Conservation (phyloP, 2,888 invertebrate genomes). For the Scaptomyza parva region DNA sequence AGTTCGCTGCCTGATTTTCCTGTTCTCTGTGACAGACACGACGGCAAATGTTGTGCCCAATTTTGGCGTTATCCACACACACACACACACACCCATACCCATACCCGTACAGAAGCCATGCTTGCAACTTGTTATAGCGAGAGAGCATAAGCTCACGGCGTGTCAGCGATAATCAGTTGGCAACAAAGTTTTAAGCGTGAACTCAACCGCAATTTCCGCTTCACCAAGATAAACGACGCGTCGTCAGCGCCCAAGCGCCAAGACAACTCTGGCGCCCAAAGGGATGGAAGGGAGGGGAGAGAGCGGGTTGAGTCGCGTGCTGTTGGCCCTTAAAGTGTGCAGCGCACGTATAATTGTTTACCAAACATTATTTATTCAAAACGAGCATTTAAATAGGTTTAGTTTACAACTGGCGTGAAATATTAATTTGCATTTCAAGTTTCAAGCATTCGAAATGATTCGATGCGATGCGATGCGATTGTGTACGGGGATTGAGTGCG, state of each 20-base stretch:
- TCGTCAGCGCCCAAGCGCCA: slow-evolving; percentile 30
- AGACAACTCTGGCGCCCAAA: slow-evolving; percentile 22
- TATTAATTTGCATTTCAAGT: slow-evolving; percentile 53
- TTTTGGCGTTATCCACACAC: slow-evolving; percentile 27
- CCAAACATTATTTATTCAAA: slow-evolving; percentile 58
- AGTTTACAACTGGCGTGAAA: slow-evolving; percentile 24
- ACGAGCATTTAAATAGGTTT: slow-evolving; percentile 61
- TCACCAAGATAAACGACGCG: slow-evolving; percentile 63
- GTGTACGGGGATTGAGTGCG: too few relatives aligned
- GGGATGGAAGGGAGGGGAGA: too few relatives aligned
- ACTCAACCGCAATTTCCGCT: slow-evolving; percentile 67
- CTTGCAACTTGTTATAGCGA: slow-evolving; percentile 55
- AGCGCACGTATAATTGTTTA: slow-evolving; percentile 50
- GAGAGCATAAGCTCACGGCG: slow-evolving; percentile 33
- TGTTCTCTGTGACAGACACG: slow-evolving; percentile 55
- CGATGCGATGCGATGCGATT: too few relatives aligned
- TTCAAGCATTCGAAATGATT: slow-evolving; percentile 32
- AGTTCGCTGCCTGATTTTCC: slow-evolving; percentile 59
- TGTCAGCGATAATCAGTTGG: slow-evolving; percentile 68
- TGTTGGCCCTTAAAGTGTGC: slow-evolving; percentile 2
- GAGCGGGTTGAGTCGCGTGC: slow-evolving; percentile 25
- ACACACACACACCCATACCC: not conserved
- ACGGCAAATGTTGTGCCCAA: slow-evolving; percentile 46
- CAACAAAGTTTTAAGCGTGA: slow-evolving; percentile 69
- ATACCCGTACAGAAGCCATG: too few relatives aligned